These are phyloP conservation scores for Rhagophthalmus giganteus DNA, from an alignment of 2,888 invertebrate genomes.

Conservation along the genomic window DNA sequence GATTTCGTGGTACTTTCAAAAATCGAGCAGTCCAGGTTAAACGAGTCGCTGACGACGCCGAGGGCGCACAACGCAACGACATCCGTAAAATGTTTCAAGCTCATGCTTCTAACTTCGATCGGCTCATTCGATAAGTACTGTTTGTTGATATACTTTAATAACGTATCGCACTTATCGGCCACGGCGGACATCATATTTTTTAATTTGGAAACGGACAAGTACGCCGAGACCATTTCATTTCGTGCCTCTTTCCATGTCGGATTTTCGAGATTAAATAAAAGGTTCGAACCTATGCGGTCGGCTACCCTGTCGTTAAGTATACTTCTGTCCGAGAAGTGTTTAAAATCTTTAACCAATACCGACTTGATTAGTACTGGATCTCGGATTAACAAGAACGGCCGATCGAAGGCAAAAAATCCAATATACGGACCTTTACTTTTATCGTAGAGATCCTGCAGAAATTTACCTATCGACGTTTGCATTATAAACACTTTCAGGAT, in stretches of 20 bases:
- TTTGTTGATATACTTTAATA: too few relatives aligned
- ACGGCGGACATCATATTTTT: slow-evolving; percentile 50
- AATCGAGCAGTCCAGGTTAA: slow-evolving; percentile 28
- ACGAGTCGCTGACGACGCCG: slow-evolving; percentile 52
- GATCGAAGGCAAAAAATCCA: slow-evolving; percentile 56
- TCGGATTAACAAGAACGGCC: slow-evolving; percentile 53
- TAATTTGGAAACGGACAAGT: slow-evolving; percentile 59
- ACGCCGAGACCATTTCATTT: slow-evolving; percentile 57
- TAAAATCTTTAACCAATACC: slow-evolving; percentile 54
- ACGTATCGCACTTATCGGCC: background rate
- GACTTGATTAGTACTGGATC: slow-evolving; percentile 54
- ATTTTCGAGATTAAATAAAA: slow-evolving; percentile 53
- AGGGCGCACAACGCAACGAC: slow-evolving; percentile 56
- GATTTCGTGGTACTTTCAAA: background rate
- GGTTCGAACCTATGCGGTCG: slow-evolving; percentile 52
- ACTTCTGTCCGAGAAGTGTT: slow-evolving; percentile 54
- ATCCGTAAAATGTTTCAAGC: slow-evolving; percentile 54
- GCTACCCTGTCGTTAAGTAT: slow-evolving; percentile 51
- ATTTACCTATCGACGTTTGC: slow-evolving; percentile 42
- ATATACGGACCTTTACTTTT: slow-evolving; percentile 46
- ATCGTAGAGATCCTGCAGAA: slow-evolving; percentile 42
- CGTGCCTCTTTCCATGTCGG: slow-evolving; percentile 58
- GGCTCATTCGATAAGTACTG: background rate
- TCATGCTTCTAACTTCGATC: slow-evolving; percentile 46
- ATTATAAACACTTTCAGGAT: slow-evolving; percentile 40